Evolutionary conservation across 2,113 vertebrate species (phyloP).

Genomic region (Cardinalis cardinalis): DNA sequence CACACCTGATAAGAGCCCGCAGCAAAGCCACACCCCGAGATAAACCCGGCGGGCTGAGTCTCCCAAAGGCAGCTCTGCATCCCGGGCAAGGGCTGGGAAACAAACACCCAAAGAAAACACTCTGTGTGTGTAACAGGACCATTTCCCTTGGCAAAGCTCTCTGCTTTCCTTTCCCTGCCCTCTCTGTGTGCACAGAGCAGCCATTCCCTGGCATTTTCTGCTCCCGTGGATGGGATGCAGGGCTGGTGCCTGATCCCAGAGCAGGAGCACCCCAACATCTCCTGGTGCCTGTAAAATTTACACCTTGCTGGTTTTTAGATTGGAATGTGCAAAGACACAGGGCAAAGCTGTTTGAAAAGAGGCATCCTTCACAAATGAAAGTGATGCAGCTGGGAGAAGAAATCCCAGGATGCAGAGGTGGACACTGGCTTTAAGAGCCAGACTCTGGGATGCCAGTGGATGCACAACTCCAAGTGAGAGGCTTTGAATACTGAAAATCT

Average conservation of each 20-base stretch:
- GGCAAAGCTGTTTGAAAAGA: not conserved
- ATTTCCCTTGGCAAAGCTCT: not conserved
- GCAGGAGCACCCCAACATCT: not conserved
- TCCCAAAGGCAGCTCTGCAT: not conserved
- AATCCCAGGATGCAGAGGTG: not conserved
- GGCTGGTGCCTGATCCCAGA: fast-evolving
- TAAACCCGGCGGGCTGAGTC: not conserved
- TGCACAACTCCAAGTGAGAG: not conserved
- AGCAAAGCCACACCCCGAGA: not conserved
- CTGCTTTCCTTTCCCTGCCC: not conserved
- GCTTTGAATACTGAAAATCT: not conserved
- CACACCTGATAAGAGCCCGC: slow-evolving; percentile 20
- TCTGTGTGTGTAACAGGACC: not conserved
- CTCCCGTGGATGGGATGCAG: not conserved
- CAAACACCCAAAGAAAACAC: not conserved
- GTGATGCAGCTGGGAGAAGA: fast-evolving
- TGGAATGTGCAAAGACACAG: not conserved
- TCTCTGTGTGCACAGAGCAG: fast-evolving
- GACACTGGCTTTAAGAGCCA: not conserved
- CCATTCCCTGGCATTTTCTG: not conserved
- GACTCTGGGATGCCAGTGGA: fast-evolving
- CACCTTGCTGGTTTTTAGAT: not conserved
- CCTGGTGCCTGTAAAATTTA: not conserved
- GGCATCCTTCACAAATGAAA: not conserved
- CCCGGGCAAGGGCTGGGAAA: not conserved